Percentiles rank a stretch among this genome's conserved stretches.
These are phyloP conservation scores for Alauda arvensis DNA, from an alignment of 2,797 vertebrate species.

Conservation along the genomic window DNA sequence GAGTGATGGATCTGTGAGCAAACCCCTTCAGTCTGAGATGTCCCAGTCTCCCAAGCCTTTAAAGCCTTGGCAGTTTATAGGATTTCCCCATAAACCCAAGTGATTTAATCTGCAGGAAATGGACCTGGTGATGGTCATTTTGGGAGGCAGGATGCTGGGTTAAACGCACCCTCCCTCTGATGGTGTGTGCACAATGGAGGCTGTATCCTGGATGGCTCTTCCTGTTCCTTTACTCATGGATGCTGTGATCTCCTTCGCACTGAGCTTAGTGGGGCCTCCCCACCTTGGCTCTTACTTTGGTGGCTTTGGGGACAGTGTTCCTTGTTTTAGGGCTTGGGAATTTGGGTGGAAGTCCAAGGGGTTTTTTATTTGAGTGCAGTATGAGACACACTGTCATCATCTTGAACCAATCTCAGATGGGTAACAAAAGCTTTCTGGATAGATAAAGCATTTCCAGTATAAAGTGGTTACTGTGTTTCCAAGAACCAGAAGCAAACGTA, in stretches of 20 bases:
- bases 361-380: neutral
- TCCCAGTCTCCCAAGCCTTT: neutral
- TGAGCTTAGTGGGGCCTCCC: neutral
- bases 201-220: neutral
- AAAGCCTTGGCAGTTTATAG: neutral
- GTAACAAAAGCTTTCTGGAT: neutral
- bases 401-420: neutral
- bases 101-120: neutral
- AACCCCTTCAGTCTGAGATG: neutral
- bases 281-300: neutral
- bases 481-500: neutral
- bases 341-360: neutral
- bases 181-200: neutral
- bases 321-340: neutral
- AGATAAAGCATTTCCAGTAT: neutral
- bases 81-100: neutral
- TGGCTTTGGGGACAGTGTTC: neutral
- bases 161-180: neutral
- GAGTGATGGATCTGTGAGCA: constrained; percentile 86
- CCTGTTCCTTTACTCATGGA: neutral
- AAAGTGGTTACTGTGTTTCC: neutral
- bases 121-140: neutral
- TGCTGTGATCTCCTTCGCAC: neutral
- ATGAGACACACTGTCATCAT: neutral
- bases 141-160: neutral